A percentile compares a stretch with the other conserved stretches of the same genome.
phyloP scores from a whole-genome alignment of 35 echinoderm and acorn worm species.

The Apostichopus californicus region DNA sequence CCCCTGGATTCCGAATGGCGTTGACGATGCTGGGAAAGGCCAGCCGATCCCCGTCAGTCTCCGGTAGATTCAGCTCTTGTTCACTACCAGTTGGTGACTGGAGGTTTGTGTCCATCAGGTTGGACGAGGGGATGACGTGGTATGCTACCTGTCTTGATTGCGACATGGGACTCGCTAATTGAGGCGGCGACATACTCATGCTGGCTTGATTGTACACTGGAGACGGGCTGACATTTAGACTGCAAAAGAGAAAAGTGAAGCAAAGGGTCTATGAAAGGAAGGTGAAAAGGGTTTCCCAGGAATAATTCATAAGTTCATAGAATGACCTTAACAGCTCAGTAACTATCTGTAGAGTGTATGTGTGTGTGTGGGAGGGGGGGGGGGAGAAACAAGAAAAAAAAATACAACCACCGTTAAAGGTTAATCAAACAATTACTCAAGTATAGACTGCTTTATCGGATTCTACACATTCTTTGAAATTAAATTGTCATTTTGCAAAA shows the following conservation, averaged over 20 bases:
- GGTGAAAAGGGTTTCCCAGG: too few species aligned
- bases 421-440: too few species aligned
- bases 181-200: neutral
- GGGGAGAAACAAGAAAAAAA: neutral
- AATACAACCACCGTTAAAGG: neutral
- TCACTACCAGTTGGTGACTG: neutral
- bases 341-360: too few species aligned
- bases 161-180: neutral
- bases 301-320: too few species aligned
- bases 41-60: neutral
- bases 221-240: neutral
- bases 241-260: neutral
- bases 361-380: too few species aligned
- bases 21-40: constrained; percentile 23
- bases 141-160: constrained; percentile 6
- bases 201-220: constrained; percentile 2
- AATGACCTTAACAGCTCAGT: too few species aligned
- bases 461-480: too few species aligned
- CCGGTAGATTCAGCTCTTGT: neutral
- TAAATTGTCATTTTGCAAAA: too few species aligned
- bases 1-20: neutral
- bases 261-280: neutral
- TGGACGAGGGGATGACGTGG: neutral
- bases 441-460: too few species aligned
- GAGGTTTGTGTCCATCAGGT: neutral